Base-by-base conservation (phyloP, 2,888 invertebrate species). In the Phrixothrix hirtus region DNA sequence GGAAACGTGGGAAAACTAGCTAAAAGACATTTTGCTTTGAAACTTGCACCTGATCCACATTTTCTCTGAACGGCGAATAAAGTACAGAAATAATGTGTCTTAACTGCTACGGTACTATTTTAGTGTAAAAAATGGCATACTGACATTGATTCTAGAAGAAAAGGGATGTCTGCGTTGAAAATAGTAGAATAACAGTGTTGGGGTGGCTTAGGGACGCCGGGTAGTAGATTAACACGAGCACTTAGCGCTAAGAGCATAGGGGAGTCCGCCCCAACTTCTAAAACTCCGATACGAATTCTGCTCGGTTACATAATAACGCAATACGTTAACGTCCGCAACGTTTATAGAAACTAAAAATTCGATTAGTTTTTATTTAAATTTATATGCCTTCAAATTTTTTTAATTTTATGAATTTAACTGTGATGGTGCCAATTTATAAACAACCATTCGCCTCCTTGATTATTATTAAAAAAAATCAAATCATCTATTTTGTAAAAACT, bases 221-320 rank as follows among this genome's bases (percentile, higher is more conserved):
- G 66, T 62, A 62, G 63, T 62, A 67, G 69, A 69, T 69, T 68
- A 69, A 69, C 69, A 68, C 67, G 63, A 70, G 71, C 72, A 70
- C 72, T 72, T 71, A 72, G 71, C 68, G 67, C 68, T 71, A 70
- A 72, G 71, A 69, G 71, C 68, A 65, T 67, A 63, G 68, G 69
- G 67, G 62, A 62, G 56, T 43, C 56, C 45, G 44, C 57, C 58
- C 60, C 54, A 44, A 36, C 43, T 44, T 49, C 54, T 44, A 49
- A 42, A 45, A 54, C 41, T 45, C 44, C 54, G 54, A 54, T 49
- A 45, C 49, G 49, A 44, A 48, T 49, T 54, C 34, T 30, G 44
- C 48, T 54, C 13, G 10, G 41, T 45, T 29, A 54, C 54, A 44
- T 31, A 36, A 31, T 25, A 39, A 31, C 48, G 26, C 14, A 21